Evolutionary conservation across 2,888 invertebrate species (phyloP), one percentile per base, ranked within the genome.

Genomic region (Lasioglossum leucozonium): DNA sequence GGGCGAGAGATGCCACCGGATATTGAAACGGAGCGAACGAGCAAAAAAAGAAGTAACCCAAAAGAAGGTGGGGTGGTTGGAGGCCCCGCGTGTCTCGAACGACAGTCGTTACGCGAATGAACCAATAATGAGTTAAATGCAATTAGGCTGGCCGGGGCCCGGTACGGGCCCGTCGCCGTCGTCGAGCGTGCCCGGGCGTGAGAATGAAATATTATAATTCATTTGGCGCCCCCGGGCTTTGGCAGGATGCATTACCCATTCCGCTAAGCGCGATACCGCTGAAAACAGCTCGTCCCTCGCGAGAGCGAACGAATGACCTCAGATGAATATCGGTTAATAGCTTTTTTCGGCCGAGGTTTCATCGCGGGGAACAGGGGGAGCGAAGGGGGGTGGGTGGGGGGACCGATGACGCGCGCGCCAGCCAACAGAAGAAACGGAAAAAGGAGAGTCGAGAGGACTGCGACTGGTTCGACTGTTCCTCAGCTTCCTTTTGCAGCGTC

Each of bases 291-390:
- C 77, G 80, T 78, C 71, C 44, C 47, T 71, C 72, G 83, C 65
- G 75, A 72, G 88, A 86, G 86, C 86, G 89, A 89, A 91, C 88
- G 91, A 93, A 93, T 92, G 93, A 93, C 93, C 93, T 91, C 93
- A 93, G 93, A 93, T 93, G 93, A 90, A 93, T 93, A 93, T 93
- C 93, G 93, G 93, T 93, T 93, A 93, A 93, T 93, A 93, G 93
- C 93, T 93, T 93, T 93, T 92, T 93, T 93, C 92, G 90, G 87
- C 77, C 91, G 89, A 91, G 91, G 89, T 89, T 90, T 88, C 89
- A 81, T 79, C 82, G 77, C 65, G 82, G 72, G 77, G 67, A 72
- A 79, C 26, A 22, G 34, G 51, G 75, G n/a, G n/a, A n/a, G n/a
- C n/a, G n/a, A n/a, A 4, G 16, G 13, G 16, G 34, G 34, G 34